Evolutionary conservation across 1,140 invertebrate species (phyloP).

Genomic region (Episyrphus balteatus): DNA sequence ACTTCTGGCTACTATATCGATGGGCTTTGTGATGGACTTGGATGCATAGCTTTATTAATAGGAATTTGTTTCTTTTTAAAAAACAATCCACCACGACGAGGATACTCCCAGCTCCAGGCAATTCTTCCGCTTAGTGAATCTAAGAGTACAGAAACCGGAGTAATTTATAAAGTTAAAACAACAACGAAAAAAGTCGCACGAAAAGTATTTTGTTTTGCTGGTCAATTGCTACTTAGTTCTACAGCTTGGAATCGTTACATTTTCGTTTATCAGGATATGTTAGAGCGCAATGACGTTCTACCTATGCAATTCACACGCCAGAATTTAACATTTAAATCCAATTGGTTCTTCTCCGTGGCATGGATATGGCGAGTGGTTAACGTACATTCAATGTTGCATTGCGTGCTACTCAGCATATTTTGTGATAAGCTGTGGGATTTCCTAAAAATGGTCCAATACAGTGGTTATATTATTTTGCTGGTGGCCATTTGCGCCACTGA

Average conservation of each 20-base stretch:
- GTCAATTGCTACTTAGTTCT: slow-evolving; percentile 59
- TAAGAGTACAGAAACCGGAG: slow-evolving; percentile 39
- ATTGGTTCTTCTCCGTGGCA: slow-evolving; percentile 59
- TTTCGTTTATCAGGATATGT: slow-evolving; percentile 58
- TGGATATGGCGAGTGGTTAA: slow-evolving; percentile 69
- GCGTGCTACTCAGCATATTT: slow-evolving; percentile 63
- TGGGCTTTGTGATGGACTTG: slow-evolving; percentile 61
- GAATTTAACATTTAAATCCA: slow-evolving; percentile 44
- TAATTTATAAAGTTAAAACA: slow-evolving; percentile 52
- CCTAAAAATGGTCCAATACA: slow-evolving; percentile 50
- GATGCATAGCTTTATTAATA: slow-evolving; percentile 52
- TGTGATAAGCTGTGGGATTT: slow-evolving; percentile 68
- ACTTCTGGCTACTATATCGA: slow-evolving; percentile 60
- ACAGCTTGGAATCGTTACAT: slow-evolving; percentile 72
- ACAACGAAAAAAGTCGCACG: slow-evolving; percentile 49
- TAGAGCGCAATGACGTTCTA: slow-evolving; percentile 50
- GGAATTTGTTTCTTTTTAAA: slow-evolving; percentile 54
- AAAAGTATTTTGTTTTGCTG: slow-evolving; percentile 52
- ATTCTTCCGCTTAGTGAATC: slow-evolving; percentile 41
- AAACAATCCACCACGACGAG: slow-evolving; percentile 54
- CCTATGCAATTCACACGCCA: slow-evolving; percentile 40
- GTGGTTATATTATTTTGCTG: slow-evolving; percentile 46
- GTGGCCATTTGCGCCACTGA: slow-evolving; percentile 47
- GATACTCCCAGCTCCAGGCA: slow-evolving; percentile 48
- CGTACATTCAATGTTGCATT: slow-evolving; percentile 65